Percentiles rank a stretch among this genome's conserved stretches.
phyloP scores from a whole-genome alignment of 2,797 vertebrate genomes.

The Eulemur coronatus region DNA sequence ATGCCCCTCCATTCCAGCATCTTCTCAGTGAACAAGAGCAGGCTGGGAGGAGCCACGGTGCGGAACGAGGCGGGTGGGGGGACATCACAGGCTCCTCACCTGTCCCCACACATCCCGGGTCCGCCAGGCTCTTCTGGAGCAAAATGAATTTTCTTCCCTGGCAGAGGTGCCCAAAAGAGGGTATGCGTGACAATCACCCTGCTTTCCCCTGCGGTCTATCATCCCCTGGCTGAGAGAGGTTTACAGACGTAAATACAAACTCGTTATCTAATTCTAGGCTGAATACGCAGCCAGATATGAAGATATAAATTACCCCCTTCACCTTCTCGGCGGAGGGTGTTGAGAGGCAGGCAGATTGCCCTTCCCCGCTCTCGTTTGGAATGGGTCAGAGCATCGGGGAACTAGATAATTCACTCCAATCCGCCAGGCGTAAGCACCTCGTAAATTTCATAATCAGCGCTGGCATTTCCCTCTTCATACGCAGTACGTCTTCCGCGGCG shows the following conservation, averaged over 20 bases:
- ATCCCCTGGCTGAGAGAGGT: neutral
- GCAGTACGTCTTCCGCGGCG: conserved; percentile 72
- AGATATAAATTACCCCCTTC: conserved; percentile 67
- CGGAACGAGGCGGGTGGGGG: accelerated
- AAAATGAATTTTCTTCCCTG: neutral
- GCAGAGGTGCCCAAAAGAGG: neutral
- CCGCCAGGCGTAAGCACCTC: conserved; percentile 84
- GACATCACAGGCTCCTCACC: accelerated
- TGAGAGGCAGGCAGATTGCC: conserved; percentile 80
- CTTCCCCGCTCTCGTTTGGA: conserved; percentile 85
- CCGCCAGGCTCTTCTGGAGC: neutral
- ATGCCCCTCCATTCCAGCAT: accelerated
- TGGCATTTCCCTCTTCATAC: conserved; percentile 76
- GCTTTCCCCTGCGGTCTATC: neutral
- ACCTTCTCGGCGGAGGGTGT: conserved; percentile 58
- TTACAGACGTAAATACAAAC: conserved; percentile 45
- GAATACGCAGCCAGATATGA: conserved; percentile 14
- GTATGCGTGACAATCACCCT: neutral
- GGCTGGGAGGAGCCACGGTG: neutral
- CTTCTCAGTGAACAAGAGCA: accelerated
- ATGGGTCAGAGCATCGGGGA: conserved; percentile 82
- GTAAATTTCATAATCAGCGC: conserved; percentile 85
- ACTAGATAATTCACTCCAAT: conserved; percentile 86
- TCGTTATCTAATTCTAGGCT: conserved; percentile 43
- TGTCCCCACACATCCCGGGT: accelerated